Conservation (phyloP, 2,888 invertebrate genomes). For the Spialia ferax region DNA sequence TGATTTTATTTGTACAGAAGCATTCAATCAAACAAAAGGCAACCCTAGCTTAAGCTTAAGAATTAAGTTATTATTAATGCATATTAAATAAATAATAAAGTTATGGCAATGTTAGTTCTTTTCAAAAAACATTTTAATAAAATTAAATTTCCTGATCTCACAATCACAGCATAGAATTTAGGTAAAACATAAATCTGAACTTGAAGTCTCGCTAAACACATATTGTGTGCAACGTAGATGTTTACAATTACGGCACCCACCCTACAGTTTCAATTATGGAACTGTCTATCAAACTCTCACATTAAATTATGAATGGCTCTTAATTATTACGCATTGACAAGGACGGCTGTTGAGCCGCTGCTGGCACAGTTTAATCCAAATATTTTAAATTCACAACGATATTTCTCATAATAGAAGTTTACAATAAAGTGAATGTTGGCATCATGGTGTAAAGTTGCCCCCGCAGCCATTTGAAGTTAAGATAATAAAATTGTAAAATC, state of each 20-base stretch:
- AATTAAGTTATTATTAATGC: too few species aligned
- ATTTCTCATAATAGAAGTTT: not conserved
- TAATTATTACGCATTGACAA: slow-evolving; percentile 35
- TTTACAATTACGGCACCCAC: slow-evolving; percentile 20
- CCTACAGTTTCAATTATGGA: slow-evolving; percentile 36
- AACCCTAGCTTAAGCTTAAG: too few species aligned
- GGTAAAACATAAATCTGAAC: slow-evolving; percentile 7
- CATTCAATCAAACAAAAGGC: too few species aligned
- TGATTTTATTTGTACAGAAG: not conserved
- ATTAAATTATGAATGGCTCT: slow-evolving; percentile 36
- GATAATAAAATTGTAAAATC: too few species aligned
- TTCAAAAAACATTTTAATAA: not conserved
- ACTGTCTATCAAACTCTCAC: slow-evolving; percentile 36
- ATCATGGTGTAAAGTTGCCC: not conserved
- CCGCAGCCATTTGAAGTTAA: too few species aligned
- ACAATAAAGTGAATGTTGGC: not conserved
- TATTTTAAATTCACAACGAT: slow-evolving; percentile 8
- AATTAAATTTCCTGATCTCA: slow-evolving; percentile 2
- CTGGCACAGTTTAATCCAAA: slow-evolving; percentile 22
- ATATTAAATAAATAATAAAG: too few species aligned
- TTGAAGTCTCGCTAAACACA: slow-evolving; percentile 5
- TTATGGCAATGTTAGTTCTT: too few species aligned
- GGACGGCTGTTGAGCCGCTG: slow-evolving; percentile 10
- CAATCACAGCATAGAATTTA: not conserved
- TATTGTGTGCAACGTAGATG: slow-evolving; percentile 10